Base-by-base conservation (phyloP, 2,113 vertebrate genomes). In the Sinocyclocheilus anshuiensis region DNA sequence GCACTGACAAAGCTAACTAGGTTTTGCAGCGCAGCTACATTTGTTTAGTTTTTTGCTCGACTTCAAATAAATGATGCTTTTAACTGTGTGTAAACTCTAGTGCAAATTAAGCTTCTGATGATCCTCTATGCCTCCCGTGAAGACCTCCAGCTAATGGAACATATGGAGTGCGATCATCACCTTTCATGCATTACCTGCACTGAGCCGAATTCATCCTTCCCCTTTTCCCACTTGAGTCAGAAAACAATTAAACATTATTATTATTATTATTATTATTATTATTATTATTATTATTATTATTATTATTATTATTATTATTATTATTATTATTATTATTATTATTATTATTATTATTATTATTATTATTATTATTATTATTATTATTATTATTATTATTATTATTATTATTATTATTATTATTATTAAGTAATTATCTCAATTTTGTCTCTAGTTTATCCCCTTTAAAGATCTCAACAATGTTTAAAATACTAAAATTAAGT, bases 101-200 rank as follows among this genome's bases (percentile, higher is more conserved):
- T n/a, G 81, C 42, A 55, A 57, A 71, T 57, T 2, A 72, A 83
- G 55, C 39, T 57, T 83, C 20, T 33, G 48, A 74, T 74, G 29
- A 74, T 42, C 67, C 67, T 79, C 72, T 48, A 22, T 24, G 61
- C 59, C 63, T 79, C 33, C 39, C 18, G 15, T 12, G 12, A 84
- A 85, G 86, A 82, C 71, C 39, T 78, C 63, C 18, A 74, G 81
- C 85, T 65, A 81, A 81, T 57, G 22, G 63, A 89, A 55, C 85
- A 90, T 88, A 89, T 88, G 88, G 88, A 33, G 50, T 77, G 85
- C 63, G 84, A 90, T 85, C 87, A 86, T 89, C 87, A 90, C 90
- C 77, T 89, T 79, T 53, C 69, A 88, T 82, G 83, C 77, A 85
- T 87, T 87, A 79, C 76, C 81, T 86, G 87, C 36, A 53, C 50